Evolutionary conservation across 1,140 invertebrate species (phyloP), one percentile per base, ranked within the genome.

Genomic region (Lordiphosa mommai): DNA sequence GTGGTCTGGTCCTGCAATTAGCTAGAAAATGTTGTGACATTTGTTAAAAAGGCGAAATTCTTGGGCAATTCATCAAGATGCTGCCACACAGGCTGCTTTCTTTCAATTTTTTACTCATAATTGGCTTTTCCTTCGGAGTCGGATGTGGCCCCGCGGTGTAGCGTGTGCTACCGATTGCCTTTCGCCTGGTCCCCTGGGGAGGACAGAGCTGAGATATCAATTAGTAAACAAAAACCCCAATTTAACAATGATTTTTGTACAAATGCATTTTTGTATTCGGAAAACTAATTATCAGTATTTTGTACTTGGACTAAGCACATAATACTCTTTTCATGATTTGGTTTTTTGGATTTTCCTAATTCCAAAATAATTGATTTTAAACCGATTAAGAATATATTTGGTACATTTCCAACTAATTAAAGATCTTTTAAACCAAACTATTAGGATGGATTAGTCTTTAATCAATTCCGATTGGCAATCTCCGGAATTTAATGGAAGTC

Each of bases 21-120:
- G 76, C 57, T 49, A 66, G 61, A 50, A 68, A 72, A 44, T 84
- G 72, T 82, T 82, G 56, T 82, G 76, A 84, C 77, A 64, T 61
- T 72, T 69, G 27, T 48, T 56, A 38, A 71, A 76, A 80, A 36
- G 72, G 66, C 47, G 9, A 64, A 53, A 55, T 38, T 69, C 34
- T 68, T 60, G 30, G 51, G 59, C 40, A 72, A 82, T 82, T 76
- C 67, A 82, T 82, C 77, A 84, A 57, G 27, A 33, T 13, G 37
- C 27, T 63, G 66, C 53, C 70, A 82, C 61, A 61, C 67, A 46
- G 48, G 43, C 34, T 49, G 61, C 44, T 70, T 77, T 67, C 41
- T 58, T 66, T 57, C 44, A 43, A 43, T 53, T 10, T 49, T 49
- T 47, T 32, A 47, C 14, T 32, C 30, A 37, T 33, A 34, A 51